phyloP scores from a whole-genome alignment of 2,888 invertebrate species.

The Alviniconcha strummeri region DNA sequence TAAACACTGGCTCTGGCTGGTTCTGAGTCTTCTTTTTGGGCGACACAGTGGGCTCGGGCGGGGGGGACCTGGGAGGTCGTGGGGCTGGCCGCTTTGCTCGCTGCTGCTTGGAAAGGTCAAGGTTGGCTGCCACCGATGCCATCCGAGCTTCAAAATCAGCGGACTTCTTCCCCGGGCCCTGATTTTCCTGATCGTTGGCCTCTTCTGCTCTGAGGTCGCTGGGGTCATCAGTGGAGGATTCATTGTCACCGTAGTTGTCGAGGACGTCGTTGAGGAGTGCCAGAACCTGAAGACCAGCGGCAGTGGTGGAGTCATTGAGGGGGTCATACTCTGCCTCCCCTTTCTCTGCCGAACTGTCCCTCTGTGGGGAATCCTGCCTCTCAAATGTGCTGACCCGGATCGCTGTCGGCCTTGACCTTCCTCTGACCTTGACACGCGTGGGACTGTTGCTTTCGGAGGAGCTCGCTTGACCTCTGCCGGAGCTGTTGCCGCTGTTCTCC shows the following conservation, averaged over 20 bases:
- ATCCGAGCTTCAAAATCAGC: slow-evolving; percentile 60
- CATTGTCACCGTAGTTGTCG: slow-evolving; percentile 44
- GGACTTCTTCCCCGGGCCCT: slow-evolving; percentile 45
- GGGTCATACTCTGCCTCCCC: slow-evolving; percentile 45
- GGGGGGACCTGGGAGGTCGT: slow-evolving; percentile 58
- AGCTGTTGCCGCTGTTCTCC: slow-evolving; percentile 4
- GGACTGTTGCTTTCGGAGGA: slow-evolving; percentile 21
- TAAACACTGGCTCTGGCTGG: slow-evolving; percentile 58
- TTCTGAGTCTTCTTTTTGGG: slow-evolving; percentile 38
- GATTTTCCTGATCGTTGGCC: background rate
- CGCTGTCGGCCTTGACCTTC: background rate
- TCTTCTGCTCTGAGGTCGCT: background rate
- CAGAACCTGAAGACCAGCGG: slow-evolving; percentile 58
- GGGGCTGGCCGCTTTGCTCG: slow-evolving; percentile 59
- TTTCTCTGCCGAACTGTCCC: slow-evolving; percentile 43
- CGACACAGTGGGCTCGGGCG: slow-evolving; percentile 49
- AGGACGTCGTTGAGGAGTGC: slow-evolving; percentile 61
- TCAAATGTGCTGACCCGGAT: slow-evolving; percentile 5
- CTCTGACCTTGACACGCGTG: slow-evolving; percentile 1
- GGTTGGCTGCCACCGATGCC: slow-evolving; percentile 60
- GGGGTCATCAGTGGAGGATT: slow-evolving; percentile 40
- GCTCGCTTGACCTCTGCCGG: slow-evolving; percentile 20
- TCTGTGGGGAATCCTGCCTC: background rate
- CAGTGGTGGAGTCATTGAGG: slow-evolving; percentile 41
- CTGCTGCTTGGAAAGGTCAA: slow-evolving; percentile 53